phyloP scores from a whole-genome alignment of 2,797 vertebrate genomes.

The Pseudochirops cupreus region DNA sequence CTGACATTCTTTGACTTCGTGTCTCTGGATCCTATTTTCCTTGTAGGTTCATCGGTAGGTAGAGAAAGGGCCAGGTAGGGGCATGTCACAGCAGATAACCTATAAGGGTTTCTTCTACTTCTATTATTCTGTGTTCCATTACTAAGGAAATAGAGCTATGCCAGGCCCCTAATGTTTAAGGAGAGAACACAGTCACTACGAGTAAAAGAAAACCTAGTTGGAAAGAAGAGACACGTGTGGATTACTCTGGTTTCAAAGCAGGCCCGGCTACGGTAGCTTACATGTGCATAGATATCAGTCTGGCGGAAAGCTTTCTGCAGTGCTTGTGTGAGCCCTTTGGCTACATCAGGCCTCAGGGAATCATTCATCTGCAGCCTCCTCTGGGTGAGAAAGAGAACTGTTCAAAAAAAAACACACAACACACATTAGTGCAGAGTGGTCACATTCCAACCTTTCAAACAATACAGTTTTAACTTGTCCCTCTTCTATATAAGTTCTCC shows the following conservation, averaged over 20 bases:
- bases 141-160: neutral
- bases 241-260: neutral
- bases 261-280: slow-evolving; percentile 80
- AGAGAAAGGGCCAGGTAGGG: neutral
- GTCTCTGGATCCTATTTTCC: neutral
- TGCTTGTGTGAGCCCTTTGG: slow-evolving; percentile 92
- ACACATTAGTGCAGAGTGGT: slow-evolving; percentile 22
- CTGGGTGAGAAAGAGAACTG: slow-evolving; percentile 95
- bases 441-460: neutral
- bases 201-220: neutral
- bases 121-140: neutral
- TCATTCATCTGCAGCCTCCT: slow-evolving; percentile 92
- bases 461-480: neutral
- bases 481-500: neutral
- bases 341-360: slow-evolving; percentile 91
- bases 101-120: neutral
- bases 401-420: slow-evolving; percentile 67
- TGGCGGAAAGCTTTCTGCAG: slow-evolving; percentile 94
- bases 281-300: slow-evolving; percentile 90
- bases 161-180: neutral
- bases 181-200: neutral
- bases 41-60: neutral
- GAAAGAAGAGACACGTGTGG: neutral
- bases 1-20: neutral
- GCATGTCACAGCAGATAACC: neutral